Evolutionary conservation across 2,888 invertebrate genomes (phyloP).

Genomic region (Escarpia spicata): DNA sequence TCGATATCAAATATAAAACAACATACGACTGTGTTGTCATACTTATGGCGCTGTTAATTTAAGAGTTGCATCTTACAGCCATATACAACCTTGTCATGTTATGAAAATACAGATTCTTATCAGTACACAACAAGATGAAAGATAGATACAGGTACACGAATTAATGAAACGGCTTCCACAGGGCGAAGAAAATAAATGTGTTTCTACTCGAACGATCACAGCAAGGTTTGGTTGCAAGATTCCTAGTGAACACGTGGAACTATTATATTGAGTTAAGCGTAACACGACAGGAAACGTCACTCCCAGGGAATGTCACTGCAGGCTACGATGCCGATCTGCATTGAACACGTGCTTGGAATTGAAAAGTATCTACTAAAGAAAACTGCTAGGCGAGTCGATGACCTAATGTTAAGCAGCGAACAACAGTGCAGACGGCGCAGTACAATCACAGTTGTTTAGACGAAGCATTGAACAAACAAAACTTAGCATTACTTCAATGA

Average conservation of each 20-base stretch:
- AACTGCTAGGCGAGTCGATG: not conserved
- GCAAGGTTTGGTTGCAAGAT: not conserved
- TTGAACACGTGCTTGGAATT: not conserved
- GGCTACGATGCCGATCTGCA: not conserved
- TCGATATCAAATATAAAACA: constrained; percentile 10
- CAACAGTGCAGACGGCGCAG: constrained; percentile 7
- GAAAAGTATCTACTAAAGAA: not conserved
- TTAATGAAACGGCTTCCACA: not conserved
- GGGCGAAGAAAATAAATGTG: not conserved
- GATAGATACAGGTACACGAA: not conserved
- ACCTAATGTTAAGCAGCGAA: not conserved
- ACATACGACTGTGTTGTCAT: not conserved
- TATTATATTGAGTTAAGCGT: not conserved
- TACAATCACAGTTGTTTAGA: not conserved
- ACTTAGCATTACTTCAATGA: no score
- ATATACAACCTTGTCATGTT: not conserved
- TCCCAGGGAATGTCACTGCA: not conserved
- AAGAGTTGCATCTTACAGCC: not conserved
- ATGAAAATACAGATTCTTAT: not conserved
- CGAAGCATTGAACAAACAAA: not conserved
- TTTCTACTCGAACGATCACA: not conserved
- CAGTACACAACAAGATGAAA: not conserved
- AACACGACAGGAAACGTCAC: not conserved
- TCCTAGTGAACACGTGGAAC: not conserved
- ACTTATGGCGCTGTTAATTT: not conserved